Evolutionary conservation across 2,888 invertebrate genomes (phyloP), one percentile per base, ranked within the genome.

Genomic region (Sminthurinus aureus): DNA sequence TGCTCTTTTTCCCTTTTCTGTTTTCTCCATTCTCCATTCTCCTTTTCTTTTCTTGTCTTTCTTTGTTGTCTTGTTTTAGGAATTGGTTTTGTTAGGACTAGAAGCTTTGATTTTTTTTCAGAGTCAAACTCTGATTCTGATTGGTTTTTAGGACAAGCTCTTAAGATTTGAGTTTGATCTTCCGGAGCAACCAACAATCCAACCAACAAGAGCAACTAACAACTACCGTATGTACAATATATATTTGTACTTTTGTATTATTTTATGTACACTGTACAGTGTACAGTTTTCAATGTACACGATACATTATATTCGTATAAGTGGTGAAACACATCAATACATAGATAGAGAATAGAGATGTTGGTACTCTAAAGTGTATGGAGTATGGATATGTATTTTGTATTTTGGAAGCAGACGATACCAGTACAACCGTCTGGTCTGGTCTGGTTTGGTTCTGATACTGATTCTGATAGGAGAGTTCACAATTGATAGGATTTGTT

Each of bases 401-500:
- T 20, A n/a, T 20, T 66, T 66, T 66, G 66, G 20, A n/a, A n/a
- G 66, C n/a, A n/a, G 9, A n/a, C 20, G n/a, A 71, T 20, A 71
- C 13, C 13, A 20, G 18, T 51, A 6, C 24, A 24, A n/a, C 38
- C 26, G 12, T 75, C 50, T 75, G 75, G n/a, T 75, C 50, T 75
- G 9, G 20, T 75, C 74, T 9, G 50, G 74, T 51, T n/a, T n/a
- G n/a, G 13, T 26, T 2, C 38, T 38, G 38, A 6, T 38, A 6
- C 13, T 71, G 71, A 8, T 71, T 24, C 3, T 24, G 13, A 71
- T 58, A 58, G 73, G 13, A 75, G 52, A 58, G n/a, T 18, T 76
- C 58, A 52, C 76, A 76, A 76, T 24, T 76, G 50, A 58, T 51
- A 76, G 76, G 18, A 76, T 76, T 76, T 76, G 76, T 76, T 75